phyloP scores from a whole-genome alignment of 2,888 invertebrate species.

The Dexiosoma caninum region DNA sequence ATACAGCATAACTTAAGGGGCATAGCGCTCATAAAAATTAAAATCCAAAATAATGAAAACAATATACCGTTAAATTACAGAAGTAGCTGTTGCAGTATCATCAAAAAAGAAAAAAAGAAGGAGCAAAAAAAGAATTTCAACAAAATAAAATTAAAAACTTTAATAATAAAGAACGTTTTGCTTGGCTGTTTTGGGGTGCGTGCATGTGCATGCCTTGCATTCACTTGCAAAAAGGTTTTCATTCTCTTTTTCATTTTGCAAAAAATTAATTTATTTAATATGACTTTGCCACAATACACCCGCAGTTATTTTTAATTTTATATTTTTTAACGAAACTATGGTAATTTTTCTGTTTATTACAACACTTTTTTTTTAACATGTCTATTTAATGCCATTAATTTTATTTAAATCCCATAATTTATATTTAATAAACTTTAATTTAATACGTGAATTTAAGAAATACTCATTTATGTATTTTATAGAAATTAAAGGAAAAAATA shows the following conservation, averaged over 20 bases:
- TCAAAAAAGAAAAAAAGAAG: neutral
- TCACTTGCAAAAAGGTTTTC: conserved; percentile 26
- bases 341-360: conserved; percentile 19
- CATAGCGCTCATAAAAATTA: conserved; percentile 52
- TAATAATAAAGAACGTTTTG: conserved; percentile 35
- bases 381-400: conserved; percentile 40
- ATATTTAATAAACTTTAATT: neutral
- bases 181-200: conserved; percentile 17
- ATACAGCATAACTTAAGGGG: conserved; percentile 58
- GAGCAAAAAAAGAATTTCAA: neutral
- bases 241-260: conserved; percentile 4
- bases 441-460: neutral
- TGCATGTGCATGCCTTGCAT: conserved; percentile 17
- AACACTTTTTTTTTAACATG: conserved; percentile 27
- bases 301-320: conserved; percentile 14
- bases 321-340: conserved; percentile 28
- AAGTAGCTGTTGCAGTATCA: conserved; percentile 48
- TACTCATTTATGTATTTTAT: too few species aligned
- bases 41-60: conserved; percentile 61
- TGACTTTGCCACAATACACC: conserved; percentile 20
- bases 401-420: conserved; percentile 20
- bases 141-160: conserved; percentile 57
- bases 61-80: conserved; percentile 63
- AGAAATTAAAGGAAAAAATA: too few species aligned
- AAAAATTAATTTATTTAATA: conserved; percentile 38